Conservation (phyloP, 2,797 vertebrate species). For the Siniperca obscura region DNA sequence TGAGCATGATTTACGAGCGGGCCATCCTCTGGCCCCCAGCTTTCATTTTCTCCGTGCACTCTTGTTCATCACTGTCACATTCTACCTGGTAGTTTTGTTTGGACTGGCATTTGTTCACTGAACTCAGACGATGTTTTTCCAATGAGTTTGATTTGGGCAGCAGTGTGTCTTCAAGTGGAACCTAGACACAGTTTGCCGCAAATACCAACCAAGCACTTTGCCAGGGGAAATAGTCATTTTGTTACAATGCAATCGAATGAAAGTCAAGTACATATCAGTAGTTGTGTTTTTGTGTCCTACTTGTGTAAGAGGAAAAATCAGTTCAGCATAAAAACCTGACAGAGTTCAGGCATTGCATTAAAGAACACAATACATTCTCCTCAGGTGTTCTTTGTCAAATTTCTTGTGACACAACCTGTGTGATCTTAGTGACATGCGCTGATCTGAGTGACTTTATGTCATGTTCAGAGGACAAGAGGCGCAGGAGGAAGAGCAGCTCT, state of each 20-base stretch:
- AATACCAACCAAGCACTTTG: conserved; percentile 30
- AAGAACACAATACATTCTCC: background rate
- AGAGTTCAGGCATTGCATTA: background rate
- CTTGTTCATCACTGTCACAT: conserved; percentile 75
- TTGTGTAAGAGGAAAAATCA: background rate
- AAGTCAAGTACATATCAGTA: conserved; percentile 10
- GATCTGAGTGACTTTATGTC: conserved; percentile 30
- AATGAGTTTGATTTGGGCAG: conserved; percentile 48
- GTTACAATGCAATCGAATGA: conserved; percentile 10
- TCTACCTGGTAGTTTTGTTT: conserved; percentile 54
- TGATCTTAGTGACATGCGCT: background rate
- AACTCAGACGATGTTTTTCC: conserved; percentile 61
- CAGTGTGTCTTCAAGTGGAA: conserved; percentile 61
- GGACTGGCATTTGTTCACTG: conserved; percentile 39
- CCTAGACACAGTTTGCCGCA: conserved; percentile 41
- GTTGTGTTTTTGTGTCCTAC: conserved; percentile 11
- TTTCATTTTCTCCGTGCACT: conserved; percentile 52
- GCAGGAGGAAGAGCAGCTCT: conserved; percentile 86
- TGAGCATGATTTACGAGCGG: conserved; percentile 66
- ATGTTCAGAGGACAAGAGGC: conserved; percentile 86
- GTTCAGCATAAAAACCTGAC: background rate
- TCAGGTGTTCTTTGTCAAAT: background rate
- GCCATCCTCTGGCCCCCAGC: conserved; percentile 36
- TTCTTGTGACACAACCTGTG: background rate
- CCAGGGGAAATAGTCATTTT: conserved; percentile 28